These are phyloP conservation scores for Urophycis tenuis DNA, from an alignment of 2,797 vertebrate genomes.

Conservation along the genomic window DNA sequence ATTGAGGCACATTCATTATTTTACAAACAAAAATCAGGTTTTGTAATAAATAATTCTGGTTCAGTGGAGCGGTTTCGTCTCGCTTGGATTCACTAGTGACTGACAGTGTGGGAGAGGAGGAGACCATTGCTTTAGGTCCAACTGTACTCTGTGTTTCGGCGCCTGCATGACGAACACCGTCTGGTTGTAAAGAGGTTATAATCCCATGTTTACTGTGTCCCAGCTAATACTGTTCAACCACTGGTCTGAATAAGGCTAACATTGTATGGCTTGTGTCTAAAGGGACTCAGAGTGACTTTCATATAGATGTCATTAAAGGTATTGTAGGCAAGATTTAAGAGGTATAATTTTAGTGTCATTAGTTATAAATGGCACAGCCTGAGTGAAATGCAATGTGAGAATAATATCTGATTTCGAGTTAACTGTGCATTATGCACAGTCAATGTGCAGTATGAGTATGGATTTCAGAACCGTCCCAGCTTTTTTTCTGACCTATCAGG, in stretches of 20 bases:
- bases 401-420: background rate
- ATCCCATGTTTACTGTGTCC: too few species aligned
- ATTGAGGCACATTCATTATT: constrained; percentile 63
- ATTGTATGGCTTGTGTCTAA: background rate
- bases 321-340: too few species aligned
- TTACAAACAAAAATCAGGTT: constrained; percentile 53
- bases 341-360: too few species aligned
- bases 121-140: too few species aligned
- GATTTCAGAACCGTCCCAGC: background rate
- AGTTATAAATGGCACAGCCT: too few species aligned
- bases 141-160: too few species aligned
- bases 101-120: too few species aligned
- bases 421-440: background rate
- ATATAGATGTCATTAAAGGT: background rate
- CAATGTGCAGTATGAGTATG: background rate
- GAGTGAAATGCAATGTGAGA: too few species aligned
- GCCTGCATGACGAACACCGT: too few species aligned
- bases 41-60: constrained; percentile 58
- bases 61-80: constrained; percentile 7
- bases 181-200: too few species aligned
- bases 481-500: background rate
- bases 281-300: background rate
- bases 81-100: background rate
- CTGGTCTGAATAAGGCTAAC: background rate
- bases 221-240: too few species aligned